Conservation (phyloP, 2,113 vertebrate genomes). For the Ceuthmochares aereus region DNA sequence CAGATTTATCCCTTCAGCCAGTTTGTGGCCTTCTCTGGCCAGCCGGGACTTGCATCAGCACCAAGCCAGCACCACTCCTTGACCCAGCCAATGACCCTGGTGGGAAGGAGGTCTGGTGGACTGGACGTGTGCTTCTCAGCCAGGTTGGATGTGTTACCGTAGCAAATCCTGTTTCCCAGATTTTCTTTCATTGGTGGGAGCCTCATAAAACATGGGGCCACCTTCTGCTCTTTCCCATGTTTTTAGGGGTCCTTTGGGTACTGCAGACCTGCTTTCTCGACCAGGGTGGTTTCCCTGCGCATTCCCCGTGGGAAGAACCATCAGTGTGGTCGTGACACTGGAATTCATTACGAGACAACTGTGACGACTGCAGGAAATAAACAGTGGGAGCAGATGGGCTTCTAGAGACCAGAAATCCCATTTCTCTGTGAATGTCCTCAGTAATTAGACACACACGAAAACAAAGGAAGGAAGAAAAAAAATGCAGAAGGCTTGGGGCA, state of each 20-base stretch:
- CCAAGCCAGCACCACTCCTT: background rate
- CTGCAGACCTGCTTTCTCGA: background rate
- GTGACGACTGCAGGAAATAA: slow-evolving; percentile 47
- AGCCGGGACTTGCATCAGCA: background rate
- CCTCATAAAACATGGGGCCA: background rate
- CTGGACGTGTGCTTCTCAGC: background rate
- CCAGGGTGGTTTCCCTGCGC: background rate
- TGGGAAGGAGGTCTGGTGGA: background rate
- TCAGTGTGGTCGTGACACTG: background rate
- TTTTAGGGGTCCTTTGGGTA: background rate
- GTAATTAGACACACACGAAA: background rate
- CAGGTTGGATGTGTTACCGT: background rate
- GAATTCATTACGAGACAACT: background rate
- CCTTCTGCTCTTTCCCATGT: slow-evolving; percentile 5
- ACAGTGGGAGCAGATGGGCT: slow-evolving; percentile 48
- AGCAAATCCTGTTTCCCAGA: background rate
- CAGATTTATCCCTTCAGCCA: background rate
- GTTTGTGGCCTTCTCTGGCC: background rate
- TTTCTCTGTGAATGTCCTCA: background rate
- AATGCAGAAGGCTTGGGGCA: background rate
- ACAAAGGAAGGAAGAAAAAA: background rate
- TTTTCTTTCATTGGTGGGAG: background rate
- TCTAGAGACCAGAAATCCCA: background rate
- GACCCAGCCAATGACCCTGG: background rate
- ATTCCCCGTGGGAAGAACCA: background rate